These are phyloP conservation scores for Phrynosoma platyrhinos DNA, from an alignment of 2,113 vertebrate genomes.

Conservation along the genomic window DNA sequence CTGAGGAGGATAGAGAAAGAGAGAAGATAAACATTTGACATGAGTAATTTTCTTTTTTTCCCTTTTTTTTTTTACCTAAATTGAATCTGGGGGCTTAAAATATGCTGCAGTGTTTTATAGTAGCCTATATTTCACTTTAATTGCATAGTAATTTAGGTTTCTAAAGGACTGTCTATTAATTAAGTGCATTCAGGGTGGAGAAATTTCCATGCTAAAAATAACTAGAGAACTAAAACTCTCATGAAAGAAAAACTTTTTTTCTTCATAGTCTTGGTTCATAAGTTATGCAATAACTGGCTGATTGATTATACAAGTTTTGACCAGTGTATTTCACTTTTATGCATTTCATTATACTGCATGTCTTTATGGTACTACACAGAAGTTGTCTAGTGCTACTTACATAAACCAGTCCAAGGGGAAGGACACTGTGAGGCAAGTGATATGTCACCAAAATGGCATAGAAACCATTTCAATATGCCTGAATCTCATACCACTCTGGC, in stretches of 20 bases:
- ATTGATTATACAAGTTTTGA: background rate
- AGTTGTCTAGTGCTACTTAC: background rate
- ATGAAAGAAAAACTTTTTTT: background rate
- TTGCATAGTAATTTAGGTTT: background rate
- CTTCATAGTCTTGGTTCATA: background rate
- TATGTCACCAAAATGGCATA: background rate
- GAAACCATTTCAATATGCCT: background rate
- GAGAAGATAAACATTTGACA: background rate
- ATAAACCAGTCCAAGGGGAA: background rate
- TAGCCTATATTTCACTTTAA: background rate
- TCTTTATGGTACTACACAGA: background rate
- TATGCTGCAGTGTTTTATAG: background rate
- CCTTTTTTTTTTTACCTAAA: background rate
- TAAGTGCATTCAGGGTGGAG: background rate
- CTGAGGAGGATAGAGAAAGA: background rate
- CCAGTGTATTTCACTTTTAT: background rate
- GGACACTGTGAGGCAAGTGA: background rate
- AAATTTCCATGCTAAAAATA: slow-evolving; percentile 13
- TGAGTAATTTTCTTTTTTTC: background rate
- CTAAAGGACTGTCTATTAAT: slow-evolving; percentile 17
- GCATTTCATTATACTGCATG: background rate
- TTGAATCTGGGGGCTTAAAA: background rate
- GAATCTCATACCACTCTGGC: background rate
- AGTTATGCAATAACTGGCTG: background rate
- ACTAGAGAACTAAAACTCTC: background rate